Percentiles rank a stretch among this genome's conserved stretches.
Evolutionary conservation across 2,888 invertebrate species (phyloP).

Genomic region (Limenitis camilla): DNA sequence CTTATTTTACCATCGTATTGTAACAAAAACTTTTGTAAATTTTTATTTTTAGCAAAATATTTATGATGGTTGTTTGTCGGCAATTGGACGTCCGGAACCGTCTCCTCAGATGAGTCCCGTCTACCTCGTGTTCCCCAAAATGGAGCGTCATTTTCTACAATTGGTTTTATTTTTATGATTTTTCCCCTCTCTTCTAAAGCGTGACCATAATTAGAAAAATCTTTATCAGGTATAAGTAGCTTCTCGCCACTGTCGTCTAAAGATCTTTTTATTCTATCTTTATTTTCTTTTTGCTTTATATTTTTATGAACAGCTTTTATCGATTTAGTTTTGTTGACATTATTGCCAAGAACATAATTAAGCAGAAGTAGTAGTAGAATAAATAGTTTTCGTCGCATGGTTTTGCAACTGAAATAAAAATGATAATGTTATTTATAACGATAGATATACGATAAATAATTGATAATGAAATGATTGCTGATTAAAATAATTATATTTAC

Average conservation of each 20-base stretch:
- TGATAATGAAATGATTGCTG: no score
- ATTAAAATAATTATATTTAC: no score
- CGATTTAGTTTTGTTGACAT: constrained; percentile 39
- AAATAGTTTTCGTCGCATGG: constrained; percentile 46
- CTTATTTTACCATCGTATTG: constrained; percentile 7
- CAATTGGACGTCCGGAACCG: constrained; percentile 17
- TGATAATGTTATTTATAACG: background rate
- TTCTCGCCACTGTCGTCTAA: constrained; percentile 38
- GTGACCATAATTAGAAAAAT: constrained; percentile 25
- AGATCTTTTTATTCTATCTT: constrained; percentile 48
- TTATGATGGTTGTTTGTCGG: constrained; percentile 19
- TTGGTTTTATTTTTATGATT: constrained; percentile 11
- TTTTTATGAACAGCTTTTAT: constrained; percentile 34
- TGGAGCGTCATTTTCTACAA: constrained; percentile 40
- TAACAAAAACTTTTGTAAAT: constrained; percentile 20
- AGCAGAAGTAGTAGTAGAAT: constrained; percentile 41
- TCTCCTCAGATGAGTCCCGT: constrained; percentile 42
- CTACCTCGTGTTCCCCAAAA: constrained; percentile 62
- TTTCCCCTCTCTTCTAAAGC: constrained; percentile 7
- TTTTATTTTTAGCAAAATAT: constrained; percentile 22
- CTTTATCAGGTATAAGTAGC: constrained; percentile 26
- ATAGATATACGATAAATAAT: no score
- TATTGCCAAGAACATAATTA: constrained; percentile 43
- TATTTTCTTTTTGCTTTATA: constrained; percentile 33
- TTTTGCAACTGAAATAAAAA: constrained; percentile 41